phyloP scores from a whole-genome alignment of 2,888 invertebrate genomes.

The Cephus sareptanus region DNA sequence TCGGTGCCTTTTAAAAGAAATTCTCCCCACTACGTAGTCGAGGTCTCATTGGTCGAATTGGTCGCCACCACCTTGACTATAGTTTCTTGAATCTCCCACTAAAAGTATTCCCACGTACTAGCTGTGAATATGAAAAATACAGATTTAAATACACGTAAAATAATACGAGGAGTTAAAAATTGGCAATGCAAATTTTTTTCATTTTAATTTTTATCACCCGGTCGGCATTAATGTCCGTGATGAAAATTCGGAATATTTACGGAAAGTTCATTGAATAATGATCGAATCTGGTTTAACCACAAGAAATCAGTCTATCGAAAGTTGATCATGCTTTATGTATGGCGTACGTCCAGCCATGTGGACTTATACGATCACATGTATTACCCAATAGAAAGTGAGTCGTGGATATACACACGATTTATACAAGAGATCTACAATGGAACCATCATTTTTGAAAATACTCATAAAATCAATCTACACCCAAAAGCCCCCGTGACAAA shows the following conservation, averaged over 20 bases:
- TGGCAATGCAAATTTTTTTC: not conserved
- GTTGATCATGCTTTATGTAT: constrained; percentile 52
- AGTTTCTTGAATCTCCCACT: not conserved
- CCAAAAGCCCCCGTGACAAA: not conserved
- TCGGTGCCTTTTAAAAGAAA: constrained; percentile 3
- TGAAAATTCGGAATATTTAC: not conserved
- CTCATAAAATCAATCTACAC: not conserved
- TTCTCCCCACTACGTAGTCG: not conserved
- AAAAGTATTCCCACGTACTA: not conserved
- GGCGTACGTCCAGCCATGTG: constrained; percentile 29
- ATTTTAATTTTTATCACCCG: not conserved
- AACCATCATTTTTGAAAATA: not conserved
- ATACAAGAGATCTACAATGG: not conserved
- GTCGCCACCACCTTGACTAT: not conserved
- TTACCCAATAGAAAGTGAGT: constrained; percentile 51
- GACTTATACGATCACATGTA: constrained; percentile 42
- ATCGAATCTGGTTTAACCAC: constrained; percentile 10
- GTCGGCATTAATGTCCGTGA: not conserved
- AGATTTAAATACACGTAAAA: not conserved
- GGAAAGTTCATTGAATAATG: not conserved
- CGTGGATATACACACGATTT: not conserved
- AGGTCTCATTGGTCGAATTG: not conserved
- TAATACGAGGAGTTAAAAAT: not conserved
- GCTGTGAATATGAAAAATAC: no score
- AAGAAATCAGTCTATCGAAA: constrained; percentile 43